Conservation (phyloP, 2,888 invertebrate species). For the Rhabditophanes sp. region DNA sequence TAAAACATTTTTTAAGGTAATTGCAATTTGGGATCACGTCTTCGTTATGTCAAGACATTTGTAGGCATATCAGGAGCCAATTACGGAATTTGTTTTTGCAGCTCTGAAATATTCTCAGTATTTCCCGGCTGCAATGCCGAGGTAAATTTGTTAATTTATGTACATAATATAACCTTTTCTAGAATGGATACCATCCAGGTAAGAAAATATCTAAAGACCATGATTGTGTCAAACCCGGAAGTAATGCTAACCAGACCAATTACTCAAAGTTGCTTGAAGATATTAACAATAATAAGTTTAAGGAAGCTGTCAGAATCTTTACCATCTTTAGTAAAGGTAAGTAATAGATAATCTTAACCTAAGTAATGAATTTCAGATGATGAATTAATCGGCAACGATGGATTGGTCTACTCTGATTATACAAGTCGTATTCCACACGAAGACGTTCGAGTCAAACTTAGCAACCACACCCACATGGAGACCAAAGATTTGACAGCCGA, state of each 20-base stretch:
- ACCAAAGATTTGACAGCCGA: constrained; percentile 5
- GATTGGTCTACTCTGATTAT: no score
- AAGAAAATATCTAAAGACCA: no score
- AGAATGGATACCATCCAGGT: no score
- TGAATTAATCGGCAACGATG: constrained; percentile 4
- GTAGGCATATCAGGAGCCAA: constrained; percentile 26
- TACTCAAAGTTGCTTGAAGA: constrained; percentile 7
- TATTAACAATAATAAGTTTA: constrained; percentile 6
- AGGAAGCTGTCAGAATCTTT: constrained; percentile 6
- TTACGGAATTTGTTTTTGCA: constrained; percentile 23
- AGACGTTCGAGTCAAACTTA: no score
- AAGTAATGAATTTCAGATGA: constrained; percentile 3
- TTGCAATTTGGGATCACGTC: constrained; percentile 18
- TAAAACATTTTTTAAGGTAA: neutral
- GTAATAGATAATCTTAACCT: neutral
- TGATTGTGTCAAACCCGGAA: no score
- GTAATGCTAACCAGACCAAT: constrained; percentile 1
- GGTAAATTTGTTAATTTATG: no score
- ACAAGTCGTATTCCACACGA: no score
- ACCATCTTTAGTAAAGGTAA: constrained; percentile 7
- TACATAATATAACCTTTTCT: no score
- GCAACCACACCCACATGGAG: constrained; percentile 5
- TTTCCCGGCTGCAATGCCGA: constrained; percentile 20
- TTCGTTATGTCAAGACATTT: constrained; percentile 16
- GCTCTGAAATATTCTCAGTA: constrained; percentile 10